Base-by-base conservation (phyloP, 2,797 vertebrate genomes). In the Gymnodraco acuticeps region DNA sequence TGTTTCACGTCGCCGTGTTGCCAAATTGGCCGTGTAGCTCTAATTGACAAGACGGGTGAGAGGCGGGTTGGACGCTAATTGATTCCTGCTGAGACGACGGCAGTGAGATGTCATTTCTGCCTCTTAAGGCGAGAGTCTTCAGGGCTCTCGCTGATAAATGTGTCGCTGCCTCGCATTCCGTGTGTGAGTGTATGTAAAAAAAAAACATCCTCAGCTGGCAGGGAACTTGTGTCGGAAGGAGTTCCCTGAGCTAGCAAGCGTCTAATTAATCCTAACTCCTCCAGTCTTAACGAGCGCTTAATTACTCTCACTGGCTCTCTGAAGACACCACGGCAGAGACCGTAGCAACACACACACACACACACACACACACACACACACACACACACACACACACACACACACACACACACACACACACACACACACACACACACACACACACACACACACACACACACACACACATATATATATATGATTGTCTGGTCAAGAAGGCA, bases 271-370 rank as follows among this genome's bases (percentile, higher is more conserved):
- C 81, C 82, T 3, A 52, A 73, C 84, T 89, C 79, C 86, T 88
- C 83, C 68, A 81, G 81, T 90, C 85, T 89, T 94, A 91, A 92
- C 77, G 45, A 88, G 89, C 76, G 83, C 89, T 89, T 94, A 93
- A 94, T 93, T 92, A 92, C 90, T 92, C 84, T 76, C 65, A 38
- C 78, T 77, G 84, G 92, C 88, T 93, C 90, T 89, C 92, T 90
- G 75, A 93, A 94, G 92, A 87, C 81, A 55, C 78, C 68, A 83
- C 78, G 70, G 51, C 62, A 14, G 75, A 61, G 72, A 84, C 77
- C 73, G 50, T 20, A 3, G 73, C 60, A 72, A 88, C 84, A 82
- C 81, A 16, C 71, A 71, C 78, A 64, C 78, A 82, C 27, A 27
- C 27, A 27, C 23, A 27, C 23, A 27, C 23, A 27, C 23, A 4